phyloP scores from a whole-genome alignment of 1,140 invertebrate genomes.

The Drosophila athabasca region DNA sequence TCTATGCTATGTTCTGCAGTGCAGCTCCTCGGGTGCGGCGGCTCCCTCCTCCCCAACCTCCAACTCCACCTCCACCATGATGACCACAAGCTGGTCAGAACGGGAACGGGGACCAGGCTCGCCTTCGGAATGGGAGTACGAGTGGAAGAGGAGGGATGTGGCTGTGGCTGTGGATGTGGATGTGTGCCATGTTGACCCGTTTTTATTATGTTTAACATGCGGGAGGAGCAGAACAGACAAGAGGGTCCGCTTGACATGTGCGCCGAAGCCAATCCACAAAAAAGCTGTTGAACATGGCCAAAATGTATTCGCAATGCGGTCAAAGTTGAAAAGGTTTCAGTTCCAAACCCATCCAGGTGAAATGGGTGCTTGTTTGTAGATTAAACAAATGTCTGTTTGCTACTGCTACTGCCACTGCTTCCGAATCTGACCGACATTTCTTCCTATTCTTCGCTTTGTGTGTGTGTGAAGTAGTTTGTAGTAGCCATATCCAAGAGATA shows the following conservation, averaged over 20 bases:
- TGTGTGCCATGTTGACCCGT: slow-evolving; percentile 58
- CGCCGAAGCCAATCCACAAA: slow-evolving; percentile 65
- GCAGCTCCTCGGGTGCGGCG: not conserved
- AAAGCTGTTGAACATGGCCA: slow-evolving; percentile 58
- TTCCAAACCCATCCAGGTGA: slow-evolving; percentile 6
- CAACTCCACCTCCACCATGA: not conserved
- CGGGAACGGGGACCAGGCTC: slow-evolving; percentile 1
- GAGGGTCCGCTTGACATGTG: slow-evolving; percentile 65
- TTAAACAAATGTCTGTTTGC: slow-evolving; percentile 30
- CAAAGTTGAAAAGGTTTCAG: slow-evolving; percentile 62
- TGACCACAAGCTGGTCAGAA: slow-evolving; percentile 30
- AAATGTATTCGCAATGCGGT: slow-evolving; percentile 59
- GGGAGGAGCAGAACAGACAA: slow-evolving; percentile 10
- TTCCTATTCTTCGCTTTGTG: no score
- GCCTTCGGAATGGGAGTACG: no score
- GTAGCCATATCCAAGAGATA: no score
- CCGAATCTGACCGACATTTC: slow-evolving; percentile 20
- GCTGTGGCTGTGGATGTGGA: slow-evolving; percentile 17
- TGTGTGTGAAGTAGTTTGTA: slow-evolving; percentile 24
- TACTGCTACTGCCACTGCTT: not conserved
- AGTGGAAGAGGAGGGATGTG: not conserved
- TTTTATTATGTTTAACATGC: slow-evolving; percentile 53
- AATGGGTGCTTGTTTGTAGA: slow-evolving; percentile 31
- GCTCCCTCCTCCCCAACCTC: no score
- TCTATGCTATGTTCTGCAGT: slow-evolving; percentile 9